Base-by-base conservation (phyloP, 2,888 invertebrate species). In the Phyllotreta cruciferae region DNA sequence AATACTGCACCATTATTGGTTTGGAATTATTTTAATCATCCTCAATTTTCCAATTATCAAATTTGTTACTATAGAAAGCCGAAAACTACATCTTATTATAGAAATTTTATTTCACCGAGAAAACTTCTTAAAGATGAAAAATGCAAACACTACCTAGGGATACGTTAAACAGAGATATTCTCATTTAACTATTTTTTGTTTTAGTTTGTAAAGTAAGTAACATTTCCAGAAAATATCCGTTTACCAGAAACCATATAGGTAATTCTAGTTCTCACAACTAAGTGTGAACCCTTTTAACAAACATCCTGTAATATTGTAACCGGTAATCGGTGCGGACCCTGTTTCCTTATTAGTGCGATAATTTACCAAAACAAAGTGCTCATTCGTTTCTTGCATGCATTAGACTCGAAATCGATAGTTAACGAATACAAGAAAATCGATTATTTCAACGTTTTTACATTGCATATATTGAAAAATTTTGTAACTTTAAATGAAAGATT, bases 301-400 rank as follows among this genome's bases (percentile, higher is more conserved):
- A 49, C 50, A 57, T 57, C 57, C 57, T 57, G 57, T 57, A 57
- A 57, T 37, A 24, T 24, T 39, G 41, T 57, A 39, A 50, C 57
- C 42, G 49, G 49, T 50, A 57, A 50, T 41, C 11, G 34, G 36
- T 56, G 24, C 7, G 41, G 24, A 24, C 24, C 24, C 50, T 39
- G 41, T 41, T 57, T 57, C 57, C 57, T 57, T 57, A 57, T 57
- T 57, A 41, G 49, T 50, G 57, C 57, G 34, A 57, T 57, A 57
- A 57, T 57, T 57, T 50, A 57, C 41, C 41, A 57, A 50, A 49
- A 57, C 57, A 57, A 57, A 49, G 50, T 50, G 6, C 41, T 50
- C 50, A 57, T 57, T 57, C 57, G 8, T 49, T 49, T 37, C 56
- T 38, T 24, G 24, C 1, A 38, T 47, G 14, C 49, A 56, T 45